These are phyloP conservation scores for Plectrocnemia conspersa DNA, from an alignment of 1,140 invertebrate species.

Conservation along the genomic window DNA sequence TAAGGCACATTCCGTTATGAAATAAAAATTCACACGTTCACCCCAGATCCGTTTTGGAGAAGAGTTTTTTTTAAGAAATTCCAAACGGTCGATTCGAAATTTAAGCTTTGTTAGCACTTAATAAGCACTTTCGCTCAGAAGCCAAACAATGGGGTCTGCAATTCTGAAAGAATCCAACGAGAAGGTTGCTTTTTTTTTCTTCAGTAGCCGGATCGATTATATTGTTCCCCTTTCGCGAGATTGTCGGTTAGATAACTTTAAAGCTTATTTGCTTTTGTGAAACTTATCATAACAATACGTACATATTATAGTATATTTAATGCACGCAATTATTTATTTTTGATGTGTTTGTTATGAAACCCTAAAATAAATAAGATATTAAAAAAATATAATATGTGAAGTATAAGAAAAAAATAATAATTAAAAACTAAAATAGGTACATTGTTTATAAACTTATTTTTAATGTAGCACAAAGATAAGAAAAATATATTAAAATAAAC, in stretches of 20 bases:
- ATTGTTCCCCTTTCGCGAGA: conserved; percentile 31
- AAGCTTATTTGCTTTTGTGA: no score
- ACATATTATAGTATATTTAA: no score
- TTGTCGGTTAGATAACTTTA: conserved; percentile 30
- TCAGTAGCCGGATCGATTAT: conserved; percentile 17
- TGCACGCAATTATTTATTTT: no score
- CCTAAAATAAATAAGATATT: no score
- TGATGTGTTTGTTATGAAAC: no score
- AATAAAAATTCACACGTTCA: conserved; percentile 12
- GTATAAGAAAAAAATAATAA: no score
- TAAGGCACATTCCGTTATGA: no score
- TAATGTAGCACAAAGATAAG: no score
- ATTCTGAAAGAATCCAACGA: conserved; percentile 11
- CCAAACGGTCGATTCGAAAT: conserved; percentile 13
- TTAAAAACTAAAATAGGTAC: no score
- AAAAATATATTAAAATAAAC: no score
- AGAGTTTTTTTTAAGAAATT: not conserved
- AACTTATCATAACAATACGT: conserved; percentile 19
- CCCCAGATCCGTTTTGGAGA: conserved; percentile 6
- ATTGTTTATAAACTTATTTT: no score
- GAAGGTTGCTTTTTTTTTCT: conserved; percentile 20
- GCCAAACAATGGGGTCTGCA: conserved; percentile 23
- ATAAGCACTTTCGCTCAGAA: conserved; percentile 20
- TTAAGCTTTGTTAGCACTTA: conserved; percentile 15
- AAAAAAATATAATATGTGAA: no score